These are phyloP conservation scores for Epizoanthus illoricatus DNA, from an alignment of 92 coral and sea anemone genomes.

Conservation along the genomic window DNA sequence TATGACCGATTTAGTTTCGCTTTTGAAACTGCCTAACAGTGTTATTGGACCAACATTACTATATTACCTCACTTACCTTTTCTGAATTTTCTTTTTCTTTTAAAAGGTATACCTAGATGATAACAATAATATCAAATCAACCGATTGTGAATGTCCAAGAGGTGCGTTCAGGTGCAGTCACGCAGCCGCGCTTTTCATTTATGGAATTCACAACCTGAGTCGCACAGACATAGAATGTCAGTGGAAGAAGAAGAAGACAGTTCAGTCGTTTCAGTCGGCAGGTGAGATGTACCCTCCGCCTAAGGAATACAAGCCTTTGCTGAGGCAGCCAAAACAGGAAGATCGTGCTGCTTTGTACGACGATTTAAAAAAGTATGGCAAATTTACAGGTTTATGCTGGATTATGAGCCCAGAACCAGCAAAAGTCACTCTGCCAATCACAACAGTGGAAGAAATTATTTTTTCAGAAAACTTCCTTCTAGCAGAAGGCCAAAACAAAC, in stretches of 20 bases:
- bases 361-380: background rate
- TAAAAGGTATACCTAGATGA: conserved; percentile 41
- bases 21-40: too few relatives aligned
- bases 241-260: conserved; percentile 34
- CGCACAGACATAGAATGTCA: conserved; percentile 49
- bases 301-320: conserved; percentile 19
- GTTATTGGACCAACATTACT: too few relatives aligned
- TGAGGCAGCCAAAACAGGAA: conserved; percentile 25
- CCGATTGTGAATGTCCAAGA: conserved; percentile 51
- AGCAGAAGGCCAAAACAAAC: background rate
- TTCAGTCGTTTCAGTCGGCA: background rate
- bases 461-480: conserved; percentile 40
- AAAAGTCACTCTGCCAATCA: conserved; percentile 21
- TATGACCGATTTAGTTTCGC: background rate
- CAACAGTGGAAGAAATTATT: conserved; percentile 44
- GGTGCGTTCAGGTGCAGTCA: conserved; percentile 52
- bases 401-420: conserved; percentile 49
- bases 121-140: conserved; percentile 34
- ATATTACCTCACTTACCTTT: too few relatives aligned
- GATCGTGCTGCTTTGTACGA: conserved; percentile 14
- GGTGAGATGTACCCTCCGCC: conserved; percentile 34
- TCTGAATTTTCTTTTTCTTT: too few relatives aligned
- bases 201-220: conserved; percentile 52
- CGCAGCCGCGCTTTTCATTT: conserved; percentile 49
- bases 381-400: conserved; percentile 41